A percentile compares a stretch with the other conserved stretches of the same genome.
phyloP scores from a whole-genome alignment of 2,797 vertebrate genomes.

The Sylvia borin region DNA sequence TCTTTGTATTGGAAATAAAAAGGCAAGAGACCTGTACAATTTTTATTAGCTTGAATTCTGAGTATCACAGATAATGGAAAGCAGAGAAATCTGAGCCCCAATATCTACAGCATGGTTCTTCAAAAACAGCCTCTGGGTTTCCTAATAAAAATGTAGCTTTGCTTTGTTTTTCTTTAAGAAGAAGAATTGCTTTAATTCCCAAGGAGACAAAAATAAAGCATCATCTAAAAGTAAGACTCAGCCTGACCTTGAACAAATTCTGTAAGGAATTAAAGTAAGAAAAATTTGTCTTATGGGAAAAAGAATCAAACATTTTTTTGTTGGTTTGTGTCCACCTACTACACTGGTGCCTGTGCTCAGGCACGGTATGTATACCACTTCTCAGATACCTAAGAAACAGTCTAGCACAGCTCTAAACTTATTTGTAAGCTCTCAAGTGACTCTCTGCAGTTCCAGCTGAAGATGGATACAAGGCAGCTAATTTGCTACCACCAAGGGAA shows the following conservation, averaged over 20 bases:
- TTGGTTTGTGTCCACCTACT: background rate
- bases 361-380: background rate
- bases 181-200: background rate
- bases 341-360: background rate
- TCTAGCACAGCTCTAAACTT: conserved; percentile 49
- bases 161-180: background rate
- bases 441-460: conserved; percentile 35
- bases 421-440: conserved; percentile 60
- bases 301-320: background rate
- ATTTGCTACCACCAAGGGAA: conserved; percentile 74
- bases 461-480: conserved; percentile 71
- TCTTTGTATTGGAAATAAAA: background rate
- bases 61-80: background rate
- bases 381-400: conserved; percentile 30
- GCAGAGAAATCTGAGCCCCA: background rate
- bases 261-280: background rate
- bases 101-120: background rate
- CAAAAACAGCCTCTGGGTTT: background rate
- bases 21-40: background rate
- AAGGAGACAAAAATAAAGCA: background rate
- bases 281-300: background rate
- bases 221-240: background rate
- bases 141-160: background rate
- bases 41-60: background rate
- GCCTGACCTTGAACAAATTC: conserved; percentile 1